A percentile compares a stretch with the other conserved stretches of the same genome.
Conservation (phyloP, 2,113 vertebrate genomes). For the Argyrosomus japonicus region DNA sequence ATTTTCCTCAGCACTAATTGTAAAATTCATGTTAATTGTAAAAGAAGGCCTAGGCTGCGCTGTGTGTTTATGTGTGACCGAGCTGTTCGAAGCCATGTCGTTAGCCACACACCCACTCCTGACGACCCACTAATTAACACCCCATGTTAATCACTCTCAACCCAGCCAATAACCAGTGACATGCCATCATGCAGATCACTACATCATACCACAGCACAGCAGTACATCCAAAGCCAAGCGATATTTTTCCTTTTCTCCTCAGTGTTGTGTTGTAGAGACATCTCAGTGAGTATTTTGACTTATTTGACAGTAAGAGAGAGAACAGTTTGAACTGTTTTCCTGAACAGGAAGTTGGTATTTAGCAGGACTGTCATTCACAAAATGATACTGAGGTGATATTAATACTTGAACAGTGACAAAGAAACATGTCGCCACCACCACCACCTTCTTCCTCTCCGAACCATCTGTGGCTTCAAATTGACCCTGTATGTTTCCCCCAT, state of each 20-base stretch:
- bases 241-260: constrained; percentile 53
- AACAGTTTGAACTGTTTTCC: constrained; percentile 48
- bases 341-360: constrained; percentile 42
- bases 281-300: constrained; percentile 66
- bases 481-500: constrained; percentile 43
- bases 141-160: constrained; percentile 83
- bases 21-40: constrained; percentile 62
- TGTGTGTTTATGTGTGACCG: constrained; percentile 65
- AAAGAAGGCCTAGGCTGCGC: constrained; percentile 43
- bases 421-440: constrained; percentile 29
- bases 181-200: constrained; percentile 78
- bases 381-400: constrained; percentile 23
- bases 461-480: constrained; percentile 54
- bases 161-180: constrained; percentile 79
- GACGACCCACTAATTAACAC: constrained; percentile 81
- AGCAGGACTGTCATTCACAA: constrained; percentile 35
- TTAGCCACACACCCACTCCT: constrained; percentile 72
- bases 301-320: constrained; percentile 15
- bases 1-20: constrained; percentile 55
- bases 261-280: constrained; percentile 52
- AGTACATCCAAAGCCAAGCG: constrained; percentile 41
- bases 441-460: constrained; percentile 10
- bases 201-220: constrained; percentile 66
- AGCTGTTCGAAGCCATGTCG: constrained; percentile 60
- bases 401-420: constrained; percentile 37